Percentiles rank a stretch among this genome's conserved stretches.
Evolutionary conservation across 2,797 vertebrate species (phyloP).

Genomic region (Loris lydekkerianus): DNA sequence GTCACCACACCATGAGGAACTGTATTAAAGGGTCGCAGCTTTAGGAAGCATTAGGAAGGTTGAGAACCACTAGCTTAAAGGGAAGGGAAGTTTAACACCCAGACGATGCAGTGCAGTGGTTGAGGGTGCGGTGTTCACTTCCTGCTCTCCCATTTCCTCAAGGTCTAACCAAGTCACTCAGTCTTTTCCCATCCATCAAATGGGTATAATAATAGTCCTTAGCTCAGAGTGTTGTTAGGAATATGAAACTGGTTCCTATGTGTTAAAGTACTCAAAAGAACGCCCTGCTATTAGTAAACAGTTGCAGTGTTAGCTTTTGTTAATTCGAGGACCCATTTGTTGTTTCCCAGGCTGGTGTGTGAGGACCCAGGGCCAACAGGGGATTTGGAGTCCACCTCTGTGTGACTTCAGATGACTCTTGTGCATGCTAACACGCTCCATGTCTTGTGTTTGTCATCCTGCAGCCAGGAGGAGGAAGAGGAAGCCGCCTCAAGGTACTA

Average conservation of each 20-base stretch:
- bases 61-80: background rate
- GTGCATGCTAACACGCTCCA: background rate
- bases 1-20: too few species aligned
- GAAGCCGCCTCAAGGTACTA: slow-evolving; percentile 87
- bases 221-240: background rate
- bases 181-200: background rate
- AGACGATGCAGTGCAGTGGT: fast-evolving
- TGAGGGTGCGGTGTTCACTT: background rate
- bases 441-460: background rate
- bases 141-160: background rate
- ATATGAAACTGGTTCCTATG: background rate
- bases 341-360: background rate
- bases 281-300: too few species aligned
- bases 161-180: background rate
- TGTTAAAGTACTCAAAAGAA: background rate
- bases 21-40: too few species aligned
- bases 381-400: fast-evolving
- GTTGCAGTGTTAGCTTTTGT: background rate
- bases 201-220: background rate
- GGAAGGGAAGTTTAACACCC: background rate
- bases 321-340: background rate
- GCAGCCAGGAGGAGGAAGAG: slow-evolving; percentile 86
- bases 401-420: fast-evolving
- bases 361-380: fast-evolving
- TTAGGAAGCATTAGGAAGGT: too few species aligned